Conservation (phyloP, 2,797 vertebrate species). For the Mustela erminea region DNA sequence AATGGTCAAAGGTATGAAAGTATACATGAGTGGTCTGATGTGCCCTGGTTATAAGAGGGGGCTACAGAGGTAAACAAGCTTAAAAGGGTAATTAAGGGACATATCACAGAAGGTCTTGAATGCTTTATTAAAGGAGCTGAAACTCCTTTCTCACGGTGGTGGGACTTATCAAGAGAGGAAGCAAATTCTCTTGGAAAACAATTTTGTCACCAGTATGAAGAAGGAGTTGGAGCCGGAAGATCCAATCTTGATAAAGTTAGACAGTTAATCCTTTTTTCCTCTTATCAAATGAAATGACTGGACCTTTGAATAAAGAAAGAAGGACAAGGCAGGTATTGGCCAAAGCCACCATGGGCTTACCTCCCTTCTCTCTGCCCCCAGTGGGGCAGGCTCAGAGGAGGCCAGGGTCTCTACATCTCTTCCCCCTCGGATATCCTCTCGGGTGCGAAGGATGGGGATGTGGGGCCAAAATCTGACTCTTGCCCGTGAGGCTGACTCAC, state of each 20-base stretch:
- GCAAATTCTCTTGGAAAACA: not conserved
- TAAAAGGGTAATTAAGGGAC: not conserved
- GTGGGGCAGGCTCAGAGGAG: not conserved
- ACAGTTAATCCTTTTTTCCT: not conserved
- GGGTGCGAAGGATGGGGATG: not conserved
- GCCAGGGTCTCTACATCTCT: not conserved
- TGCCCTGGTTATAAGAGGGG: not conserved
- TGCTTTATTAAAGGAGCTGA: not conserved
- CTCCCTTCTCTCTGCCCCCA: not conserved
- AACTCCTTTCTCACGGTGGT: not conserved
- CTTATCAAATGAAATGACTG: not conserved
- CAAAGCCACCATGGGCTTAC: not conserved
- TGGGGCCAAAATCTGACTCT: not conserved
- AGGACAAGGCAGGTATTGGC: not conserved
- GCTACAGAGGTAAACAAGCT: not conserved
- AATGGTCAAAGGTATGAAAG: not conserved
- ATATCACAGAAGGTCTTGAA: not conserved
- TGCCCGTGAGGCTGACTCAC: not conserved
- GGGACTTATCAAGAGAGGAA: not conserved
- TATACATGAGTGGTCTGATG: not conserved
- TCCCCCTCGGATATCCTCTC: not conserved
- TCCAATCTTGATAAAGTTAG: not conserved
- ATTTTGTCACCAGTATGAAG: not conserved
- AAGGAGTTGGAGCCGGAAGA: not conserved
- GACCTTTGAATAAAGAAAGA: not conserved